Evolutionary conservation across 2,113 vertebrate species (phyloP).

Genomic region (Nothoprocta pentlandii): DNA sequence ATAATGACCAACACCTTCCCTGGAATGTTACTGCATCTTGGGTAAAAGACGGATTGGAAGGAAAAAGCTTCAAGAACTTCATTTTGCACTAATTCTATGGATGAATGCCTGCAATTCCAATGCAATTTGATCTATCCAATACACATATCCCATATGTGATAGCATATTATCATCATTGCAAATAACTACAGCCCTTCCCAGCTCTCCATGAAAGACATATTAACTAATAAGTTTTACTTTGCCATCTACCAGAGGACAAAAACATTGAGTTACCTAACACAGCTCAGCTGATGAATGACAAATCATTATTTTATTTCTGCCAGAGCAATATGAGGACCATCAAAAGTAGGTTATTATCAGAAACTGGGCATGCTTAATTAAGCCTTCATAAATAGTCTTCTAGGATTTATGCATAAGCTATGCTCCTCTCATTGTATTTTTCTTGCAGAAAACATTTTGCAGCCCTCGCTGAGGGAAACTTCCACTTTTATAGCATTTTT

Average conservation of each 20-base stretch:
- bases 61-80: neutral
- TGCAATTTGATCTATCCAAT: neutral
- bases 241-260: neutral
- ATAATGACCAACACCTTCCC: neutral
- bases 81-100: neutral
- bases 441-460: neutral
- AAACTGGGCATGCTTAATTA: neutral
- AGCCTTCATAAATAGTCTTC: neutral
- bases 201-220: neutral
- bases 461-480: neutral
- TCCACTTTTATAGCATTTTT: neutral
- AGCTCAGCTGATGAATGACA: neutral
- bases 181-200: neutral
- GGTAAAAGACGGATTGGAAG: neutral
- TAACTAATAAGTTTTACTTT: neutral
- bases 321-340: neutral
- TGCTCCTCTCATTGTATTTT: neutral
- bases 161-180: neutral
- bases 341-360: neutral
- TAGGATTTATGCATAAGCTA: neutral
- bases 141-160: accelerated
- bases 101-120: neutral
- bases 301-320: neutral
- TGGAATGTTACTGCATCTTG: neutral
- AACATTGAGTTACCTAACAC: neutral